Evolutionary conservation across 1,140 invertebrate genomes (phyloP).

Genomic region (Orius laevigatus): DNA sequence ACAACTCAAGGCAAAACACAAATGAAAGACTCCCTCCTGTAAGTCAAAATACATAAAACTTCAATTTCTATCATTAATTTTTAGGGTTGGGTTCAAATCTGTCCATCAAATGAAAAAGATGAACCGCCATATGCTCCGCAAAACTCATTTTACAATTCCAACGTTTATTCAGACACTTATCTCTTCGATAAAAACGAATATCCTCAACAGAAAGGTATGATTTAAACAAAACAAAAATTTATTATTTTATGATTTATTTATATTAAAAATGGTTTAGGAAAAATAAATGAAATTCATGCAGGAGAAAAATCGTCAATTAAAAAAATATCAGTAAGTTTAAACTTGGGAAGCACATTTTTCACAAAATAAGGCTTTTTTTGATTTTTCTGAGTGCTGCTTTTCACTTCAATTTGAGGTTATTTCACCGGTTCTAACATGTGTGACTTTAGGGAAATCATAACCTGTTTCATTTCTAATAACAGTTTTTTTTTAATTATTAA

Average conservation of each 20-base stretch:
- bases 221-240: background rate
- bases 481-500: too few relatives aligned
- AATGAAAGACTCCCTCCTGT: conserved; percentile 9
- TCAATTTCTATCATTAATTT: conserved; percentile 6
- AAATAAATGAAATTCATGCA: background rate
- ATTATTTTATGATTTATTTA: background rate
- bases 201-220: conserved; percentile 10
- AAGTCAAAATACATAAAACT: background rate
- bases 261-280: conserved; percentile 1
- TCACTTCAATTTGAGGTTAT: background rate
- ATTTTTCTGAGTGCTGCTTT: background rate
- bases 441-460: too few relatives aligned
- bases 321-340: background rate
- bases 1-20: background rate
- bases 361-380: background rate
- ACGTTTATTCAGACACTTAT: conserved; percentile 22
- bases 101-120: conserved; percentile 8
- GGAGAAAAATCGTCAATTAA: background rate
- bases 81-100: conserved; percentile 16
- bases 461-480: background rate
- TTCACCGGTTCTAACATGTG: background rate
- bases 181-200: conserved; percentile 18
- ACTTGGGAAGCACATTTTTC: background rate
- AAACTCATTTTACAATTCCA: conserved; percentile 17
- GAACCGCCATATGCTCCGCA: conserved; percentile 17